These are phyloP conservation scores for Conchocele bisecta DNA, from an alignment of 2,888 invertebrate genomes.

Conservation along the genomic window DNA sequence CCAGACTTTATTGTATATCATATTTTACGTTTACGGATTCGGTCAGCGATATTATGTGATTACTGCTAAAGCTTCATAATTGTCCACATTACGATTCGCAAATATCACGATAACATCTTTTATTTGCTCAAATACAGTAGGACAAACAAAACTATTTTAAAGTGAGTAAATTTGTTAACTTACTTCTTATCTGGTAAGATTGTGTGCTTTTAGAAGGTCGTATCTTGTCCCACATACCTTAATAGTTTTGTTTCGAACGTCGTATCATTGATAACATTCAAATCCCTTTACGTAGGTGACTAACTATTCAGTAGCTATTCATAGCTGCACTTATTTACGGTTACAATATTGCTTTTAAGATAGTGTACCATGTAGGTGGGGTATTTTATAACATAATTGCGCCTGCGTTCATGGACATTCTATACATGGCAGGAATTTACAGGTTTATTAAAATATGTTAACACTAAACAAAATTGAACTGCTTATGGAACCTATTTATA, in stretches of 20 bases:
- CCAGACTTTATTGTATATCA: too few species aligned
- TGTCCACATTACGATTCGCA: constrained; percentile 45
- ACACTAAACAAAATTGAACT: too few species aligned
- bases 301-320: too few species aligned
- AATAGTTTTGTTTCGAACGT: constrained; percentile 54
- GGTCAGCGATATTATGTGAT: constrained; percentile 46
- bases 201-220: constrained; percentile 48
- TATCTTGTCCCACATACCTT: constrained; percentile 51
- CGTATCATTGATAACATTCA: constrained; percentile 48
- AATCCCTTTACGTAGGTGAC: constrained; percentile 37
- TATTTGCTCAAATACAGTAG: constrained; percentile 54
- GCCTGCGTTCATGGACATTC: too few species aligned
- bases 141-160: constrained; percentile 59
- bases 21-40: too few species aligned
- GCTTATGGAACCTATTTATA: too few species aligned
- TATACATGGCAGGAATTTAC: too few species aligned
- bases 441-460: too few species aligned
- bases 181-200: constrained; percentile 57
- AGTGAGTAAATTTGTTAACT: constrained; percentile 58
- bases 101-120: constrained; percentile 54
- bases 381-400: too few species aligned
- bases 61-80: constrained; percentile 41
- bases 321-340: too few species aligned
- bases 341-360: too few species aligned
- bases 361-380: too few species aligned